phyloP scores from a whole-genome alignment of 2,888 invertebrate species.

The Azorinus chamasolen region DNA sequence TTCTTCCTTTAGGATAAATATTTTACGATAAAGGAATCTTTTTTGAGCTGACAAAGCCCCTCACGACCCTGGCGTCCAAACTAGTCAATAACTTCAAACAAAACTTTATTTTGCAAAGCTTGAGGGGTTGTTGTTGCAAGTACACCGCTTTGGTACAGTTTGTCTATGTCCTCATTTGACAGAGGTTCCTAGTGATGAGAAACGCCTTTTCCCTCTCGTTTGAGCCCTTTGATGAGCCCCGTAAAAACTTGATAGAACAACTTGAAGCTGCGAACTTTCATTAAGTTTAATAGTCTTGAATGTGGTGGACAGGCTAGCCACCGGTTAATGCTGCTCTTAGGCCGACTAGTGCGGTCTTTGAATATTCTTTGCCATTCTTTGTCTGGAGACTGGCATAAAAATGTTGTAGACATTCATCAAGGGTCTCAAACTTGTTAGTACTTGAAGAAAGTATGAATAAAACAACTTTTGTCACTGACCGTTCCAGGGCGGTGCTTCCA shows the following conservation, averaged over 20 bases:
- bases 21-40: background rate
- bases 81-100: slow-evolving; percentile 40
- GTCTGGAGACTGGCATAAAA: slow-evolving; percentile 21
- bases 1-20: slow-evolving; percentile 4
- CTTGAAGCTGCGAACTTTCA: slow-evolving; percentile 23
- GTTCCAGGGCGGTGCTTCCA: no score
- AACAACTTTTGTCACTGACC: no score
- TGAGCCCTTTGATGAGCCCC: slow-evolving; percentile 30
- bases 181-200: slow-evolving; percentile 34
- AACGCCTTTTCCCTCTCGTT: slow-evolving; percentile 46
- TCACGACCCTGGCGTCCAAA: slow-evolving; percentile 41
- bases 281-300: slow-evolving; percentile 8
- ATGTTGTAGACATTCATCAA: background rate
- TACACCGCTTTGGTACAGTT: slow-evolving; percentile 16
- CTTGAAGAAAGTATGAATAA: no score
- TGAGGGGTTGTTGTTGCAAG: slow-evolving; percentile 8
- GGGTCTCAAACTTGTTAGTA: slow-evolving; percentile 6
- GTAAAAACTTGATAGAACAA: slow-evolving; percentile 29
- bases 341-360: slow-evolving; percentile 15
- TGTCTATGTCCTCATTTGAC: slow-evolving; percentile 15
- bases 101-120: slow-evolving; percentile 37
- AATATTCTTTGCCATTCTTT: slow-evolving; percentile 17
- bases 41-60: slow-evolving; percentile 9
- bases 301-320: slow-evolving; percentile 9
- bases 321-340: slow-evolving; percentile 19